Conservation (phyloP, 2,888 invertebrate genomes). For the Yponomeuta malinellus region DNA sequence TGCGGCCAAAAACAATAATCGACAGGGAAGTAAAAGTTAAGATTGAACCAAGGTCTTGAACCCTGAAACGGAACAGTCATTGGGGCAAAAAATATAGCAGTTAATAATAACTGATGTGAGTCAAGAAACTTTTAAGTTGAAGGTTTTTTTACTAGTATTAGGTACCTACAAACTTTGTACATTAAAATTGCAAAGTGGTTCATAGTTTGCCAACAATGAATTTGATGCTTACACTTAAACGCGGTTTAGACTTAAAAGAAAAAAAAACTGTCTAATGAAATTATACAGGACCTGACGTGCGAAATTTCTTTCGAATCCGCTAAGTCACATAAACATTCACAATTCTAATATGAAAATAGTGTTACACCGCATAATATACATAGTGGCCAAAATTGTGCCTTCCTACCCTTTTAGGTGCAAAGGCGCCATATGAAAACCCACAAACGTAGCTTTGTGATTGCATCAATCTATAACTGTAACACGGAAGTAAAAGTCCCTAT, state of each 20-base stretch:
- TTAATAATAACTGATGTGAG: conserved; percentile 2
- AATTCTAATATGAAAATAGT: too few species aligned
- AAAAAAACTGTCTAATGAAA: too few species aligned
- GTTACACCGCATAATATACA: too few species aligned
- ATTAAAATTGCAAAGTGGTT: too few species aligned
- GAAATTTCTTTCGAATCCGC: too few species aligned
- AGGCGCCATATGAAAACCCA: background rate
- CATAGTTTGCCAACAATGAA: too few species aligned
- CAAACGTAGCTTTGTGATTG: conserved; percentile 2
- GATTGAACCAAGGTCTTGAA: conserved; percentile 46
- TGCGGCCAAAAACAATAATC: background rate
- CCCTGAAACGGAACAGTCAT: conserved; percentile 21
- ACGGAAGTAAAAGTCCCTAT: conserved; percentile 60
- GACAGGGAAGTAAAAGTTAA: conserved; percentile 62
- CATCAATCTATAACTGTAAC: conserved; percentile 20
- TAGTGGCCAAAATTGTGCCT: background rate
- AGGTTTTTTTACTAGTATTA: background rate
- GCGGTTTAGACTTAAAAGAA: too few species aligned
- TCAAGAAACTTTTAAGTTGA: conserved; percentile 7
- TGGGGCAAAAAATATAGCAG: conserved; percentile 6
- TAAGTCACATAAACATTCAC: too few species aligned
- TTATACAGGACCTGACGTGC: too few species aligned
- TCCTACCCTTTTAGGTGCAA: background rate
- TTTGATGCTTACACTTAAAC: too few species aligned
- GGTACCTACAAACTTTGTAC: too few species aligned